Percentiles rank a stretch among this genome's conserved stretches.
phyloP scores from a whole-genome alignment of 92 coral and sea anemone species.

The Umimayanthus kanabou region DNA sequence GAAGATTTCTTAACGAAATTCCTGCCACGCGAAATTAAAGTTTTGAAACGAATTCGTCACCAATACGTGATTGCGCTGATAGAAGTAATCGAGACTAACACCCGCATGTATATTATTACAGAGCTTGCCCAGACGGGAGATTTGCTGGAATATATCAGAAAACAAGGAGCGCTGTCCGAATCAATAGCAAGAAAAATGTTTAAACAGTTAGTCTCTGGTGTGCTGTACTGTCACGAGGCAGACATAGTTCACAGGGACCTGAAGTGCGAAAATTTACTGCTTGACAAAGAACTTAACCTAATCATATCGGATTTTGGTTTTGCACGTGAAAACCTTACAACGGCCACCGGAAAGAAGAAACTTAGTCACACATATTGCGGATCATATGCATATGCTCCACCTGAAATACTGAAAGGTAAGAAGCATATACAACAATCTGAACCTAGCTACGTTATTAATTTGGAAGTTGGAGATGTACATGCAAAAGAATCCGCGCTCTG shows the following conservation, averaged over 20 bases:
- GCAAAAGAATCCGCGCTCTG: no score
- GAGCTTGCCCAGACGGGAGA: slow-evolving; percentile 93
- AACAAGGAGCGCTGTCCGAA: slow-evolving; percentile 83
- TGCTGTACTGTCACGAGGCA: slow-evolving; percentile 74
- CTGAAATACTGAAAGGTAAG: slow-evolving; percentile 97
- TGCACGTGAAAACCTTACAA: slow-evolving; percentile 84
- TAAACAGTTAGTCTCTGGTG: slow-evolving; percentile 76
- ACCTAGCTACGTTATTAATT: no score
- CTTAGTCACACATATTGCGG: slow-evolving; percentile 98
- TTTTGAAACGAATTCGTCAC: slow-evolving; percentile 85
- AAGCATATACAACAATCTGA: no score
- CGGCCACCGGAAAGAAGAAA: slow-evolving; percentile 92
- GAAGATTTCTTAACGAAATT: slow-evolving; percentile 95
- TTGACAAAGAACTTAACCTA: slow-evolving; percentile 81
- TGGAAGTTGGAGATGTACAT: no score
- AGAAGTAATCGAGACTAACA: slow-evolving; percentile 97
- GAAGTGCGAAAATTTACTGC: slow-evolving; percentile 91
- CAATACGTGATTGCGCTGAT: slow-evolving; percentile 78
- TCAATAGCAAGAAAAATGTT: slow-evolving; percentile 63
- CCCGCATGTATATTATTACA: slow-evolving; percentile 96
- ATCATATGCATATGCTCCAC: slow-evolving; percentile 98
- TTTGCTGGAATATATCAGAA: slow-evolving; percentile 82
- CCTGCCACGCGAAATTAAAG: slow-evolving; percentile 95
- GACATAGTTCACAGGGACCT: slow-evolving; percentile 97
- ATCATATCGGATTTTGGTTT: slow-evolving; percentile 98